A percentile compares a stretch with the other conserved stretches of the same genome.
phyloP scores from a whole-genome alignment of 2,797 vertebrate genomes.

The Acomys russatus region DNA sequence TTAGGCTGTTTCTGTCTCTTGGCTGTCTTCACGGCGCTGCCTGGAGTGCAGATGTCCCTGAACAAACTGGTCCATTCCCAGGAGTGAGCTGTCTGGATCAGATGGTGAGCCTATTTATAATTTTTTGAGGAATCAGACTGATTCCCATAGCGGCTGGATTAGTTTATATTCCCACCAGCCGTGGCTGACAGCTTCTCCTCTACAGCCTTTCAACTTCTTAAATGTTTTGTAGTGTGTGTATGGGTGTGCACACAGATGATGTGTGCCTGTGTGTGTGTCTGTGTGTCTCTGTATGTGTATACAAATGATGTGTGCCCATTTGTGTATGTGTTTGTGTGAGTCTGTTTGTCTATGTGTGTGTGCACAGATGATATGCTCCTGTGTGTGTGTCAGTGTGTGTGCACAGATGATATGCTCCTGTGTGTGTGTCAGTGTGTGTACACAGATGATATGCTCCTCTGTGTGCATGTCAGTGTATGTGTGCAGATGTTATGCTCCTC shows the following conservation, averaged over 20 bases:
- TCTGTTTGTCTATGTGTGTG: no score
- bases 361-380: no score
- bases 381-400: no score
- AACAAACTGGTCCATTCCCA: not conserved
- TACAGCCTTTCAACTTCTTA: not conserved
- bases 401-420: no score
- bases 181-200: not conserved
- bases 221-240: not conserved
- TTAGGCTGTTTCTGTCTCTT: not conserved
- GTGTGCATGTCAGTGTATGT: no score
- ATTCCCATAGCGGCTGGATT: not conserved
- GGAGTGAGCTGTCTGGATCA: not conserved
- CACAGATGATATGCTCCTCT: no score
- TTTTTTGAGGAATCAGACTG: not conserved
- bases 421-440: no score
- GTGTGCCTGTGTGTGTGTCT: not conserved
- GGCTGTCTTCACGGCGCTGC: not conserved
- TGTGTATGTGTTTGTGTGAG: not conserved
- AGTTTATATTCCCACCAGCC: not conserved
- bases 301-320: not conserved
- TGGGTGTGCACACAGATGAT: not conserved
- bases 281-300: no score
- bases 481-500: no score
- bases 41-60: not conserved
- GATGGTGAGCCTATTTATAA: not conserved